Evolutionary conservation across 2,797 vertebrate species (phyloP).

Genomic region (Rhincodon typus): DNA sequence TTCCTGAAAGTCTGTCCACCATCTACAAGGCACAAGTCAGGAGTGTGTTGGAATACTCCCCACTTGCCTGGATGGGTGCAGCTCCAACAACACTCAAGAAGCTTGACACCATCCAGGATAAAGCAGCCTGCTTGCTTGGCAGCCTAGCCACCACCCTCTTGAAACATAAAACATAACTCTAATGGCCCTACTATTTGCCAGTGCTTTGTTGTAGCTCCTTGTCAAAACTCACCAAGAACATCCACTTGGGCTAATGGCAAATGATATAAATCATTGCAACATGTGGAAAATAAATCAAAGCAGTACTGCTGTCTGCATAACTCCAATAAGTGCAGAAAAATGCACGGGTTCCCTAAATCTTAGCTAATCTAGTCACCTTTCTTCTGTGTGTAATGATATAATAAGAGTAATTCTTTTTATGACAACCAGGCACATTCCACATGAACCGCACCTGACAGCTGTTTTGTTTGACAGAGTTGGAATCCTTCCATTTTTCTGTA

Average conservation of each 20-base stretch:
- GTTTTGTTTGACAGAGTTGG: neutral
- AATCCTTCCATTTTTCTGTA: neutral
- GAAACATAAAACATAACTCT: neutral
- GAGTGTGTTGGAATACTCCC: no score
- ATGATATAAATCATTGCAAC: neutral
- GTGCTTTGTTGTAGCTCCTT: neutral
- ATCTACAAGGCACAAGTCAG: no score
- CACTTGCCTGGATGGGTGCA: no score
- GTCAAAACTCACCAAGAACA: neutral
- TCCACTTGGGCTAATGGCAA: neutral
- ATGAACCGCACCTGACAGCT: conserved; percentile 7
- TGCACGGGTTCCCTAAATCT: neutral
- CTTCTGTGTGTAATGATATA: neutral
- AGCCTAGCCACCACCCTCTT: no score
- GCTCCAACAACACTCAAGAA: no score
- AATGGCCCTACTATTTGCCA: neutral
- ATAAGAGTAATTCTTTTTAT: neutral
- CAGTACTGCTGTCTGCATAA: neutral
- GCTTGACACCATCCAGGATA: no score
- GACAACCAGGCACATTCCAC: neutral
- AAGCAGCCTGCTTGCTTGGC: no score
- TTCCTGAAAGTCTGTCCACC: no score
- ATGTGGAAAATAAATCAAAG: neutral
- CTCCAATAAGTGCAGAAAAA: neutral
- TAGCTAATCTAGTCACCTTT: neutral